phyloP scores from a whole-genome alignment of 2,113 vertebrate species.

The Platysternon megacephalum region DNA sequence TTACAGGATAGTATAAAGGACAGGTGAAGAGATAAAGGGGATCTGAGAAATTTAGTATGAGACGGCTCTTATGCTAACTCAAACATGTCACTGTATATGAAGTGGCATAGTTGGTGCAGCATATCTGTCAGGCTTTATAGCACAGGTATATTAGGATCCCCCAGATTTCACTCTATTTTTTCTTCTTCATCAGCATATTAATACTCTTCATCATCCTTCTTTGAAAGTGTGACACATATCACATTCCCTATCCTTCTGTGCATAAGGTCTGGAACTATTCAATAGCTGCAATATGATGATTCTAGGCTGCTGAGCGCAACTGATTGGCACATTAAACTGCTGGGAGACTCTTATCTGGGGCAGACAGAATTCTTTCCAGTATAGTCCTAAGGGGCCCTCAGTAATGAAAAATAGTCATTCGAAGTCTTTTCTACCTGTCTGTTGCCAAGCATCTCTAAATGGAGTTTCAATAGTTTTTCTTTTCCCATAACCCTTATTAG shows the following conservation, averaged over 20 bases:
- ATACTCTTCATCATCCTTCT: constrained; percentile 64
- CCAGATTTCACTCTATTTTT: constrained; percentile 6
- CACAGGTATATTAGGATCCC: constrained; percentile 15
- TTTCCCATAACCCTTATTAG: constrained; percentile 67
- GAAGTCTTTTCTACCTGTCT: constrained; percentile 68
- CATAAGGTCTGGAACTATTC: constrained; percentile 72
- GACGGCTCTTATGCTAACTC: not conserved
- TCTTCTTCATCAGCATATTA: constrained; percentile 65
- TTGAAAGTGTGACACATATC: constrained; percentile 51
- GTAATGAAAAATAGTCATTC: constrained; percentile 75
- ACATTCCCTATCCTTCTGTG: constrained; percentile 65
- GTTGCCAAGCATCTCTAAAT: constrained; percentile 69
- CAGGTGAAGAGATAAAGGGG: not conserved
- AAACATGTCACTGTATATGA: not conserved
- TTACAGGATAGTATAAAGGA: not conserved
- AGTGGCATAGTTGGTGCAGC: not conserved
- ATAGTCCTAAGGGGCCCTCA: constrained; percentile 61
- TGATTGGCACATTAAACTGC: constrained; percentile 77
- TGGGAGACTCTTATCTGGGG: constrained; percentile 72
- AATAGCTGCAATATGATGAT: constrained; percentile 69
- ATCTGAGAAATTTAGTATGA: not conserved
- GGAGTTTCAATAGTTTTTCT: constrained; percentile 58
- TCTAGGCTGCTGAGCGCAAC: constrained; percentile 71
- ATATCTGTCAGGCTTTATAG: not conserved
- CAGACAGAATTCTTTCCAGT: constrained; percentile 72